These are phyloP conservation scores for Anisognathus igniventris DNA, from an alignment of 2,797 vertebrate genomes.

Conservation along the genomic window DNA sequence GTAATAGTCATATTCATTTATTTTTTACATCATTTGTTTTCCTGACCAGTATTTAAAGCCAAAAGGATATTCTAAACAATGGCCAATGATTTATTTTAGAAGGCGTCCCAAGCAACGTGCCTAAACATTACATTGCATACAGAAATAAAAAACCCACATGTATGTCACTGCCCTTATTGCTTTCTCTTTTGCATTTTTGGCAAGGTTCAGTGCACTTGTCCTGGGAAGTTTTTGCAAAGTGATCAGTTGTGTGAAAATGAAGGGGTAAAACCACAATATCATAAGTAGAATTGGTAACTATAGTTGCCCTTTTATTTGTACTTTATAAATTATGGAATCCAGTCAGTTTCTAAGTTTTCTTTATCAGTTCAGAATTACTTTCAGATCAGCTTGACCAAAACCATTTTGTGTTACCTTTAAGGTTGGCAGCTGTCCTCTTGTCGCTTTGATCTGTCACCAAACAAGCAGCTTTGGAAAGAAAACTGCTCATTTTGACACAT, in stretches of 20 bases:
- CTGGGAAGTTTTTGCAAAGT: background rate
- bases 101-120: constrained; percentile 79
- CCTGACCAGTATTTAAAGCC: constrained; percentile 81
- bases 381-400: background rate
- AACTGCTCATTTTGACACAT: background rate
- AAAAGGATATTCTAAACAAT: constrained; percentile 77
- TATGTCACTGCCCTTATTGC: constrained; percentile 52
- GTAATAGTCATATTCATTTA: constrained; percentile 72
- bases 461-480: background rate
- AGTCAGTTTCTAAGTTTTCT: background rate
- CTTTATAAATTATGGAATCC: background rate
- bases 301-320: background rate
- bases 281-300: background rate
- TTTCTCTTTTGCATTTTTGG: constrained; percentile 26
- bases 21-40: constrained; percentile 79
- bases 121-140: constrained; percentile 78
- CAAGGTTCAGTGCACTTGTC: background rate
- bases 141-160: constrained; percentile 72
- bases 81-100: constrained; percentile 77
- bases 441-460: background rate
- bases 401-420: background rate
- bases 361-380: background rate
- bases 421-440: background rate
- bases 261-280: background rate
- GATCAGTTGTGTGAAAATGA: background rate